Conservation (phyloP, 2,888 invertebrate genomes). For the Callimorpha dominula region DNA sequence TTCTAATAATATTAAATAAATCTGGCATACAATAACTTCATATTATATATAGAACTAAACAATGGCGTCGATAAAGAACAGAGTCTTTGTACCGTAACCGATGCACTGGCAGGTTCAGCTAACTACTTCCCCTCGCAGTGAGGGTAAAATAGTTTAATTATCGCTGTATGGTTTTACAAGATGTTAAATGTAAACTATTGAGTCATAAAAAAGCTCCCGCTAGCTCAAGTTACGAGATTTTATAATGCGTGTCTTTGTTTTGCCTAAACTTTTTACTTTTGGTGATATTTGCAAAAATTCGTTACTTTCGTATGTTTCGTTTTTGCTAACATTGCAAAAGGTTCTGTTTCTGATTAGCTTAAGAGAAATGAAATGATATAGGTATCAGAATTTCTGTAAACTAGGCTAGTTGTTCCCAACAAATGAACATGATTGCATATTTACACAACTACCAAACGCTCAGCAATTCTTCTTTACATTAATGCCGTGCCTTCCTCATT, state of each 20-base stretch:
- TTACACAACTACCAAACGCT: not conserved
- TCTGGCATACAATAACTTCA: slow-evolving; percentile 7
- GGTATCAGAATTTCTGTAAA: not conserved
- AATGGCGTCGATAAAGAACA: slow-evolving; percentile 59
- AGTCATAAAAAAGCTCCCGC: not conserved
- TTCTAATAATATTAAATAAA: slow-evolving; percentile 23
- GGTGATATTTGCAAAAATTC: not conserved
- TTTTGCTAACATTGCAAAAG: not conserved
- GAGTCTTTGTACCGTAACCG: slow-evolving; percentile 64
- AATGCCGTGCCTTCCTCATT: not conserved
- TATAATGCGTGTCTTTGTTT: not conserved
- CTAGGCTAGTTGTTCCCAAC: not conserved
- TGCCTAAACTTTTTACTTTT: not conserved
- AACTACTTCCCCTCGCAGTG: slow-evolving; percentile 63
- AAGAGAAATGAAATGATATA: too few species aligned
- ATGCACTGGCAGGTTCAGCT: slow-evolving; percentile 54
- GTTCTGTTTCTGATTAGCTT: not conserved
- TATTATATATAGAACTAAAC: slow-evolving; percentile 45
- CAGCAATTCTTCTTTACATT: not conserved
- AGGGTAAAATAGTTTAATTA: slow-evolving; percentile 28
- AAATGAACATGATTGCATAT: not conserved
- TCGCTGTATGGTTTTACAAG: slow-evolving; percentile 7
- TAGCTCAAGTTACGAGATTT: slow-evolving; percentile 1
- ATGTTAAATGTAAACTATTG: slow-evolving; percentile 1
- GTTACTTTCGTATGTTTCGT: too few species aligned